phyloP scores from a whole-genome alignment of 2,888 invertebrate genomes.

The Teleiodes luculella region DNA sequence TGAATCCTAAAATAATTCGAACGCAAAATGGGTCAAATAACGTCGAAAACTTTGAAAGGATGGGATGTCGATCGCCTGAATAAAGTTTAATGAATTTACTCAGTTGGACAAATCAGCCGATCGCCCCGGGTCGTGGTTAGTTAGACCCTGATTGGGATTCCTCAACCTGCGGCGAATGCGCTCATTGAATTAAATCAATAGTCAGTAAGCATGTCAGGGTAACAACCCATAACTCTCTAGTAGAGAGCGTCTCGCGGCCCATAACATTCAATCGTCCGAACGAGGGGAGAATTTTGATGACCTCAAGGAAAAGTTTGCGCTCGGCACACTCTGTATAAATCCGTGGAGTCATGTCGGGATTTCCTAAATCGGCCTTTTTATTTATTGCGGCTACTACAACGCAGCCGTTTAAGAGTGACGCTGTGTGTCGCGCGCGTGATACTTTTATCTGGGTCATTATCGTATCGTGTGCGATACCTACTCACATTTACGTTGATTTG shows the following conservation, averaged over 20 bases:
- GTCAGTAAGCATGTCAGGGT: conserved; percentile 57
- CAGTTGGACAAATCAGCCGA: conserved; percentile 9
- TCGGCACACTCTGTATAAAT: conserved; percentile 71
- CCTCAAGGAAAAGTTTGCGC: conserved; percentile 70
- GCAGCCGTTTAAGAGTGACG: conserved; percentile 53
- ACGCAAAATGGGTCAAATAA: not conserved
- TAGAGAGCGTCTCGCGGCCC: conserved; percentile 68
- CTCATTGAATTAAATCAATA: conserved; percentile 64
- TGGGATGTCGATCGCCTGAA: conserved; percentile 17
- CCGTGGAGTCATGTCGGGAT: conserved; percentile 72
- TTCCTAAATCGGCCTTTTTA: conserved; percentile 74
- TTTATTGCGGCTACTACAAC: conserved; percentile 66
- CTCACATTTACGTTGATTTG: not conserved
- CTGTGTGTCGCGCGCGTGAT: not conserved
- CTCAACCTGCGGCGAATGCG: conserved; percentile 20
- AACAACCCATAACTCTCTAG: conserved; percentile 66
- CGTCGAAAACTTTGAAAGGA: not conserved
- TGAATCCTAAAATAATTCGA: not conserved
- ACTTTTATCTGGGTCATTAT: not conserved
- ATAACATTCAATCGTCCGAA: conserved; percentile 75
- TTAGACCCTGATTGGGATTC: conserved; percentile 20
- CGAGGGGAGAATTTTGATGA: conserved; percentile 75
- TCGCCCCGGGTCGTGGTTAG: conserved; percentile 18
- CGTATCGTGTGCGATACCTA: too few species aligned
- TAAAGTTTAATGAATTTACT: conserved; percentile 13